Conservation (phyloP, 53 echinoderm and acorn worm species). For the Antedon mediterranea region DNA sequence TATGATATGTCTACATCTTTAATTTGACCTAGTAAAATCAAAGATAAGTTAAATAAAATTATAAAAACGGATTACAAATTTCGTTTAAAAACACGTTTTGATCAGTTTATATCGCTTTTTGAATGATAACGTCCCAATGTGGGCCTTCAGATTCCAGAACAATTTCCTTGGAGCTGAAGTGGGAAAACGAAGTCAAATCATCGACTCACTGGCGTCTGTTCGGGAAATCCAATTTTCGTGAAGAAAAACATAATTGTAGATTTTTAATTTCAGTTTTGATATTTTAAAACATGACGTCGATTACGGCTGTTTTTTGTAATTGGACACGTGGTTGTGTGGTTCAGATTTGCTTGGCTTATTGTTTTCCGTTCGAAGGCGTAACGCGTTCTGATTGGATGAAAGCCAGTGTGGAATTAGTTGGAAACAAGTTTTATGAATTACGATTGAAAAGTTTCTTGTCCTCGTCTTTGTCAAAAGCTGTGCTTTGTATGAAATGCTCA, state of each 20-base stretch:
- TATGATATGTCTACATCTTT: not conserved
- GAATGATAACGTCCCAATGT: not conserved
- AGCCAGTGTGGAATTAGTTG: not conserved
- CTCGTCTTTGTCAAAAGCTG: not conserved
- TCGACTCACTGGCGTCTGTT: not conserved
- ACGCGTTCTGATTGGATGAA: not conserved
- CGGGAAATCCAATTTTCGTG: slow-evolving; percentile 1
- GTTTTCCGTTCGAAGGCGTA: not conserved
- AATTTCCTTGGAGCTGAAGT: not conserved
- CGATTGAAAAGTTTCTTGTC: too few species aligned
- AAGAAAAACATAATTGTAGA: not conserved
- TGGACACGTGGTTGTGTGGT: not conserved
- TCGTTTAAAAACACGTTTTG: not conserved
- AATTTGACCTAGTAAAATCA: not conserved
- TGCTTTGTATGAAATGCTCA: not conserved
- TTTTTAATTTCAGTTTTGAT: not conserved
- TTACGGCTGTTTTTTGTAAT: not conserved
- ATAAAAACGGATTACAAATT: not conserved
- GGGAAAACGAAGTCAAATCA: not conserved
- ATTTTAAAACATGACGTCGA: not conserved
- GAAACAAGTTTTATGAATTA: not conserved
- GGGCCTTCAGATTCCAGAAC: not conserved
- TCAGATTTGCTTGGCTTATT: not conserved
- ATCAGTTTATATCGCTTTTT: not conserved
- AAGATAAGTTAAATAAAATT: not conserved